A percentile compares a stretch with the other conserved stretches of the same genome.
Conservation (phyloP, 2,797 vertebrate species). For the Cichlasoma orientale region DNA sequence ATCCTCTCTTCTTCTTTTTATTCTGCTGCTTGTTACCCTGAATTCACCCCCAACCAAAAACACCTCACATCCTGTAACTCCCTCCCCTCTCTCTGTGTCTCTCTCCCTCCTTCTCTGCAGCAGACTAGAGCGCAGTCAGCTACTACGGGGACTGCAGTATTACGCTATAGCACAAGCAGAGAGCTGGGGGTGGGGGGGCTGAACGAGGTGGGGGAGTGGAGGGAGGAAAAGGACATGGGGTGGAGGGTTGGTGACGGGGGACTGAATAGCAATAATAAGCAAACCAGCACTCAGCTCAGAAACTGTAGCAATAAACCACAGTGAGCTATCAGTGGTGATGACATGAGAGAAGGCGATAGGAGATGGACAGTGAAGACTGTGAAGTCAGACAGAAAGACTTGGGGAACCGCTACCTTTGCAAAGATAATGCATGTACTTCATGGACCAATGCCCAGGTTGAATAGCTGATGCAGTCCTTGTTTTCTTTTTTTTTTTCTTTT, state of each 20-base stretch:
- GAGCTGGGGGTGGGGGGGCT: conserved; percentile 9
- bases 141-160: conserved; percentile 81
- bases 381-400: background rate
- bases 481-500: background rate
- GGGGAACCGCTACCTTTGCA: background rate
- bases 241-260: conserved; percentile 20
- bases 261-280: conserved; percentile 71
- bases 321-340: conserved; percentile 23
- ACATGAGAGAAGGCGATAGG: background rate
- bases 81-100: conserved; percentile 23
- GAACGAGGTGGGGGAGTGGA: background rate
- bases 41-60: conserved; percentile 33
- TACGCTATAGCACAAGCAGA: conserved; percentile 82
- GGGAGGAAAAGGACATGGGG: conserved; percentile 11
- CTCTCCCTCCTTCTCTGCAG: conserved; percentile 67
- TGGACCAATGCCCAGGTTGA: background rate
- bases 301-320: conserved; percentile 64
- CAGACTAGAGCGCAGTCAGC: conserved; percentile 80
- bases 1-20: conserved; percentile 6
- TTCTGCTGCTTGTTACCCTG: conserved; percentile 26
- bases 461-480: background rate
- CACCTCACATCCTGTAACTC: conserved; percentile 33
- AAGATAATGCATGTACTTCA: background rate
- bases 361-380: background rate
- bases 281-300: conserved; percentile 66